These are phyloP conservation scores for Heliconius melpomene DNA, from an alignment of 1,140 invertebrate species.

Conservation along the genomic window DNA sequence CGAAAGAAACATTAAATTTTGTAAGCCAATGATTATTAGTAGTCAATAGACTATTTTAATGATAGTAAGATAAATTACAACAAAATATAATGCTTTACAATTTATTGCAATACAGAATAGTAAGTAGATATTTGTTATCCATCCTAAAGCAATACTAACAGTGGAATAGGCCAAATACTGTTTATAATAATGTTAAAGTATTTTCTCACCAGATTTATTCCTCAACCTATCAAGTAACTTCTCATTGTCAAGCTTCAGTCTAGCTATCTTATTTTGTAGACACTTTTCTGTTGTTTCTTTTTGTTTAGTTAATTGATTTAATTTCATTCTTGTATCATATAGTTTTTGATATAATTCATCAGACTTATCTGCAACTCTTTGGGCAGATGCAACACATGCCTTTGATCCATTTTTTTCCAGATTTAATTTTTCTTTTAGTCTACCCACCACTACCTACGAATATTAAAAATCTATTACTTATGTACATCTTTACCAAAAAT, in stretches of 20 bases:
- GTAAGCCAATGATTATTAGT: too few relatives aligned
- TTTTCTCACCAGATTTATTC: constrained; percentile 57
- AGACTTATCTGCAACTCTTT: constrained; percentile 65
- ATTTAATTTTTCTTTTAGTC: constrained; percentile 62
- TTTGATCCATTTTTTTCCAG: constrained; percentile 69
- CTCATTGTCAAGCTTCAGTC: constrained; percentile 64
- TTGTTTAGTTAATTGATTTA: constrained; percentile 64
- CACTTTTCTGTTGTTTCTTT: constrained; percentile 64
- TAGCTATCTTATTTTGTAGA: constrained; percentile 61
- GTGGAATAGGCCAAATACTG: not conserved
- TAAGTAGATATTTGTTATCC: too few relatives aligned
- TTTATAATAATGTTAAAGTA: not conserved
- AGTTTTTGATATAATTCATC: constrained; percentile 59
- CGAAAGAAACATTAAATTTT: too few relatives aligned
- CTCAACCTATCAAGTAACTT: constrained; percentile 62
- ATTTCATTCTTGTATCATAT: constrained; percentile 55
- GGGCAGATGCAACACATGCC: constrained; percentile 70
- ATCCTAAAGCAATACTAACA: too few relatives aligned
- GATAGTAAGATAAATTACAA: too few relatives aligned
- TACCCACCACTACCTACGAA: constrained; percentile 33
- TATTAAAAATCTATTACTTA: not conserved
- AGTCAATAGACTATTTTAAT: too few relatives aligned
- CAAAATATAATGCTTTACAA: too few relatives aligned
- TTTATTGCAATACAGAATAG: too few relatives aligned
- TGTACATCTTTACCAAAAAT: not conserved